A percentile compares a stretch with the other conserved stretches of the same genome.
phyloP scores from a whole-genome alignment of 2,113 vertebrate genomes.

The Cichladusa arquata region DNA sequence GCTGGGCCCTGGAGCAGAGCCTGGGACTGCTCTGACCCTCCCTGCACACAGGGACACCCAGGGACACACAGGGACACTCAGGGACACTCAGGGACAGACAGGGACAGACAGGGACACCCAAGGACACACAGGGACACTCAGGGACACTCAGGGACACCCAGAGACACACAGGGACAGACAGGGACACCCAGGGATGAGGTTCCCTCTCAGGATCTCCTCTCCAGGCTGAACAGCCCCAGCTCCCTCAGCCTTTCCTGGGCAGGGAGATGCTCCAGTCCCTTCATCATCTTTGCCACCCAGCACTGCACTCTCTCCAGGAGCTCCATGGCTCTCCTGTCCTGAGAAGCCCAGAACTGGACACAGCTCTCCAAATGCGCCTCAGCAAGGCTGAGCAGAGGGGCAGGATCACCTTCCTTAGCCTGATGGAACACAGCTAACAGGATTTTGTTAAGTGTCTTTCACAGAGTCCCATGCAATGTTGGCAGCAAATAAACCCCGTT shows the following conservation, averaged over 20 bases:
- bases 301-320: not conserved
- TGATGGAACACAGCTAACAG: not conserved
- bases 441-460: not conserved
- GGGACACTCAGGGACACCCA: no score
- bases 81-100: no score
- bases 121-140: no score
- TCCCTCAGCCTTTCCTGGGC: not conserved
- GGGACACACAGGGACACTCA: no score
- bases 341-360: not conserved
- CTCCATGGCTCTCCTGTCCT: not conserved
- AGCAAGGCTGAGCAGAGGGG: not conserved
- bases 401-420: not conserved
- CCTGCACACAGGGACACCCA: no score
- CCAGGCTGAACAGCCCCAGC: no score
- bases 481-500: not conserved
- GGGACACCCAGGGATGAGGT: no score
- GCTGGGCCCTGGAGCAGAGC: no score
- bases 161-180: no score
- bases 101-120: no score
- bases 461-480: accelerated
- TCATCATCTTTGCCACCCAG: not conserved
- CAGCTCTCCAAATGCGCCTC: not conserved
- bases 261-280: not conserved
- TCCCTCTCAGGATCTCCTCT: no score
- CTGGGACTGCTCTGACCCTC: no score